phyloP scores from a whole-genome alignment of 1,140 invertebrate species.

The Drosophila lini region DNA sequence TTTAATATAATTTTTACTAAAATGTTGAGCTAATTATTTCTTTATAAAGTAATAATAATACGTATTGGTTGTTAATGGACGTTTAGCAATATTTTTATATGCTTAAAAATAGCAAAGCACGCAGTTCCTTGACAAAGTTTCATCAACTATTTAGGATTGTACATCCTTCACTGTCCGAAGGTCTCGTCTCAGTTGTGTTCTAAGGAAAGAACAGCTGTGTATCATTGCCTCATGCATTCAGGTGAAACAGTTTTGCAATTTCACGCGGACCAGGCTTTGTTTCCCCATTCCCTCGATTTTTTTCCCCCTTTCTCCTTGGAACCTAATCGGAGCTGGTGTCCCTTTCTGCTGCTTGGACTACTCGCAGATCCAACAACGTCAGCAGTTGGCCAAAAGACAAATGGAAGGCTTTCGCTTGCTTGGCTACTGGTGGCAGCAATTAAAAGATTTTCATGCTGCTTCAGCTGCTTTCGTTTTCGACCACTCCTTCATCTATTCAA shows the following conservation, averaged over 20 bases:
- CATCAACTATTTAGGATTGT: background rate
- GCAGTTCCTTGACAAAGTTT: background rate
- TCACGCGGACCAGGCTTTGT: constrained; percentile 62
- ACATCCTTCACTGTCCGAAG: constrained; percentile 15
- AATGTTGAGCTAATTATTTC: background rate
- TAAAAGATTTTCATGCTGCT: constrained; percentile 75
- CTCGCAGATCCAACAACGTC: constrained; percentile 36
- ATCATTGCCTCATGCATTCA: constrained; percentile 58
- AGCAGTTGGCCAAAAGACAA: constrained; percentile 66
- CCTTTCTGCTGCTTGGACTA: constrained; percentile 1
- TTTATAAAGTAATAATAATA: background rate
- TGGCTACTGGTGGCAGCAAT: constrained; percentile 69
- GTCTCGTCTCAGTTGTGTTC: constrained; percentile 14
- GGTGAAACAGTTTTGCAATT: constrained; percentile 80
- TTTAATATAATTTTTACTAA: background rate
- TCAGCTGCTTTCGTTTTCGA: constrained; percentile 41
- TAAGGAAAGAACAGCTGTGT: constrained; percentile 42
- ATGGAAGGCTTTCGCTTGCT: constrained; percentile 62
- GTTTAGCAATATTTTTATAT: too few species aligned
- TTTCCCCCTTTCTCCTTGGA: background rate
- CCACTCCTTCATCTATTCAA: constrained; percentile 39
- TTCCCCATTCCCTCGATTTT: background rate
- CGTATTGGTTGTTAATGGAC: background rate
- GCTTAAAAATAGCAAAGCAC: background rate
- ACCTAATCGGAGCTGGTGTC: constrained; percentile 32